Evolutionary conservation across 2,113 vertebrate genomes (phyloP), one percentile per base, ranked within the genome.

Genomic region (Dryoscopus gambensis): DNA sequence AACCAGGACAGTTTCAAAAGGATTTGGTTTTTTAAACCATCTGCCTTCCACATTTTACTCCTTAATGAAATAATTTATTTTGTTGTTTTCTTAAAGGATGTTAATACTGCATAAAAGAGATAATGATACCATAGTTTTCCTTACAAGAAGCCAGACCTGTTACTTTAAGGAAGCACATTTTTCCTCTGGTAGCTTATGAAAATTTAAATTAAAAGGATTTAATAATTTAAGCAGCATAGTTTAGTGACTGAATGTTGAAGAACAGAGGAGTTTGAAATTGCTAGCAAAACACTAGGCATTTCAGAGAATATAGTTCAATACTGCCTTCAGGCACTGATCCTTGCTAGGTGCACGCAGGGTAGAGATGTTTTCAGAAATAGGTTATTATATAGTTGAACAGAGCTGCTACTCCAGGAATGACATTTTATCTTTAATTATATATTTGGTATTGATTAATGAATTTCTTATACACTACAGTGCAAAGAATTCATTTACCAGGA

Each of bases 201-300:
- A 97, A 96, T 96, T 96, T 97, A 98, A 98, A 98, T 97, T 95
- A 96, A 97, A 95, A 93, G 40, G 57, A 56, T 96, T 98, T 97
- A 97, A 97, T 98, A 96, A 98, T 98, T 97, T 95, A 98, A 81
- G 56, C 63, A 94, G 89, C 87, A 84, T 67, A 71, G 92, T 95
- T 89, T 95, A 85, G 87, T 76, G 56, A 83, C n/a, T 76, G 90
- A 94, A 82, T 57, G 50, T 83, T 94, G 89, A 89, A 93, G 91
- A 71, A 93, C 53, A 81, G 63, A 94, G 76, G 64, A 81, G 82
- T 95, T 77, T 69, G 83, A 87, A 92, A 91, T 57, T 91, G 76
- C 76, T 82, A 82, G 76, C 39, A 84, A 93, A 94, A 91, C 81
- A 93, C 14, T 6, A 92, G 78, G 59, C 50, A 25, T 75, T 89